phyloP scores from a whole-genome alignment of 1,140 invertebrate species.

The Saccostrea glomerata region DNA sequence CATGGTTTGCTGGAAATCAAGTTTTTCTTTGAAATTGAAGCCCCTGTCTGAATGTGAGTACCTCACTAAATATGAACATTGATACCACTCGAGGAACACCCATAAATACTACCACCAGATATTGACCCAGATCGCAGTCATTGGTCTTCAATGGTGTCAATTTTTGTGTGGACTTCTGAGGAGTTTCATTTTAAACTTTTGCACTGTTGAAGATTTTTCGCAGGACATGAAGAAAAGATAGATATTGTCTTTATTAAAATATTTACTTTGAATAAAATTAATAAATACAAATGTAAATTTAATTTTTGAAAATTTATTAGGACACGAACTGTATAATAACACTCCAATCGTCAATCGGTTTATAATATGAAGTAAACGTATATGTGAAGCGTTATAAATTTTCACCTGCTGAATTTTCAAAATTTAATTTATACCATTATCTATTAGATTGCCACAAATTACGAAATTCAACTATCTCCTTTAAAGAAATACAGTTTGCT shows the following conservation, averaged over 20 bases:
- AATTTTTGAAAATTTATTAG: too few species aligned
- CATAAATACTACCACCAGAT: conserved; percentile 6
- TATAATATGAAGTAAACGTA: too few species aligned
- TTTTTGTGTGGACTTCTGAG: neutral
- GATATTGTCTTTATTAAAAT: neutral
- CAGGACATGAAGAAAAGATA: neutral
- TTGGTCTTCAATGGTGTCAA: conserved; percentile 24
- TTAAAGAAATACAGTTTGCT: too few species aligned
- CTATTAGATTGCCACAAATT: too few species aligned
- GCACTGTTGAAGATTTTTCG: neutral
- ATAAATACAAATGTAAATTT: too few species aligned
- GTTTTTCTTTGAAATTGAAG: neutral
- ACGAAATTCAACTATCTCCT: too few species aligned
- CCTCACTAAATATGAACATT: neutral
- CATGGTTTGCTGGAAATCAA: neutral
- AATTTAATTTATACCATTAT: too few species aligned
- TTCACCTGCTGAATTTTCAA: neutral
- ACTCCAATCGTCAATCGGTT: too few species aligned
- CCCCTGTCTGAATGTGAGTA: neutral
- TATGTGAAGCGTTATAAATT: neutral
- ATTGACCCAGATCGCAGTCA: conserved; percentile 34
- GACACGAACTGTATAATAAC: too few species aligned
- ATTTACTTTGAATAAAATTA: neutral
- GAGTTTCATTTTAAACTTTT: neutral
- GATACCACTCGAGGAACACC: neutral